phyloP scores from a whole-genome alignment of 1,140 invertebrate species.

The Luehdorfia chinensis region DNA sequence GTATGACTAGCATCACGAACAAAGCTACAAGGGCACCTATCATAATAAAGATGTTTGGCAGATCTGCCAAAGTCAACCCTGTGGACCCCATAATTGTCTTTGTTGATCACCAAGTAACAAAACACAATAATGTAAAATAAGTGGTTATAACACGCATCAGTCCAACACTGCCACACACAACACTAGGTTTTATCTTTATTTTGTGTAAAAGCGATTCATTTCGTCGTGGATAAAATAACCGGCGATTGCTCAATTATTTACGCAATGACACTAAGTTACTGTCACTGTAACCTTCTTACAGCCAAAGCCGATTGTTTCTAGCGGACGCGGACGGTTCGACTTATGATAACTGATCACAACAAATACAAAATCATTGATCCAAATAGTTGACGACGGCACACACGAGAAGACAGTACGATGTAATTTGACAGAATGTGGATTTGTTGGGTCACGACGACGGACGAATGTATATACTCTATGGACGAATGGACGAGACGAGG shows the following conservation, averaged over 20 bases:
- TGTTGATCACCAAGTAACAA: conserved; percentile 42
- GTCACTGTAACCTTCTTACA: conserved; percentile 30
- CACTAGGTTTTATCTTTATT: conserved; percentile 37
- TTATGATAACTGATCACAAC: conserved; percentile 47
- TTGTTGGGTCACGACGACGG: too few relatives aligned
- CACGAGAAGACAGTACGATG: conserved; percentile 31
- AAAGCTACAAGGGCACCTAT: conserved; percentile 79
- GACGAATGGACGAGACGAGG: conserved; percentile 2
- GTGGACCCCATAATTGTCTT: conserved; percentile 66
- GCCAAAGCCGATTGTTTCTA: conserved; percentile 19
- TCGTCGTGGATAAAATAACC: conserved; percentile 31
- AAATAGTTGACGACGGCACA: conserved; percentile 32
- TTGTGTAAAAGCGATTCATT: conserved; percentile 43
- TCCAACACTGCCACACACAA: conserved; percentile 26
- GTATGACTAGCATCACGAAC: conserved; percentile 66
- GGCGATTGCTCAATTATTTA: conserved; percentile 44
- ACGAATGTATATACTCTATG: background rate
- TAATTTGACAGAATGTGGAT: conserved; percentile 64
- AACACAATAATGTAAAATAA: conserved; percentile 37
- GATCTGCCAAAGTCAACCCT: conserved; percentile 81
- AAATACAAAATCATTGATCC: conserved; percentile 67
- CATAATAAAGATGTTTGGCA: conserved; percentile 84
- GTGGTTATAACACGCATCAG: conserved; percentile 40
- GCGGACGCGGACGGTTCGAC: conserved; percentile 23
- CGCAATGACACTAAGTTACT: conserved; percentile 31